Base-by-base conservation (phyloP, 1,140 invertebrate genomes). In the Dendrolimus kikuchii region DNA sequence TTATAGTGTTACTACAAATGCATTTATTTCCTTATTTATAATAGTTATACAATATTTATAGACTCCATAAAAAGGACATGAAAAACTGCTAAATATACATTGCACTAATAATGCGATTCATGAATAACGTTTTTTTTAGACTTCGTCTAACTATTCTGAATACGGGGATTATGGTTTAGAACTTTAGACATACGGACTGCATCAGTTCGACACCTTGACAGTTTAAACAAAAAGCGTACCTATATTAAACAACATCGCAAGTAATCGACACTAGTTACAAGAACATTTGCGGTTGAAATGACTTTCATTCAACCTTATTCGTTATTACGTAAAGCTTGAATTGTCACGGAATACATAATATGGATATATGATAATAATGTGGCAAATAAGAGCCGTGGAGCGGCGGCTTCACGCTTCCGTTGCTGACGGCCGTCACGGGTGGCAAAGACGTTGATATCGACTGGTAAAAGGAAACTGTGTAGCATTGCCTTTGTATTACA, bases 391-490 rank as follows among this genome's bases (percentile, higher is more conserved):
- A 49, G 40, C 51, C 40, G 62, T 44, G 38, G 46, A 47, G 46
- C 51, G 62, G 58, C 59, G 51, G 53, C 55, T 42, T 55, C 58
- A 64, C 46, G 59, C 59, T 67, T 64, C 65, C 65, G 65, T 47
- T 45, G 51, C 43, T 55, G 60, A 59, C 58, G 55, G 62, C 57
- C 54, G 50, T 56, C 59, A 60, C 45, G 38, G 46, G 50, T 57
- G 51, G 51, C 53, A 51, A 51, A 60, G 60, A 66, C 53, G 60
- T 55, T 54, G 58, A 56, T 63, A 60, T 60, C 52, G 46, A 46
- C 52, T 57, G 53, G 51, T 44, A 39, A 40, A 41, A 58, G 57
- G 56, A 58, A 59, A 59, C 50, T 55, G 39, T 38, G 39, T 48
- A 23, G 53, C 53, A 55, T 60, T 49, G 51, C 53, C 46, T 55